phyloP scores from a whole-genome alignment of 2,797 vertebrate genomes.

The Antrozous pallidus region DNA sequence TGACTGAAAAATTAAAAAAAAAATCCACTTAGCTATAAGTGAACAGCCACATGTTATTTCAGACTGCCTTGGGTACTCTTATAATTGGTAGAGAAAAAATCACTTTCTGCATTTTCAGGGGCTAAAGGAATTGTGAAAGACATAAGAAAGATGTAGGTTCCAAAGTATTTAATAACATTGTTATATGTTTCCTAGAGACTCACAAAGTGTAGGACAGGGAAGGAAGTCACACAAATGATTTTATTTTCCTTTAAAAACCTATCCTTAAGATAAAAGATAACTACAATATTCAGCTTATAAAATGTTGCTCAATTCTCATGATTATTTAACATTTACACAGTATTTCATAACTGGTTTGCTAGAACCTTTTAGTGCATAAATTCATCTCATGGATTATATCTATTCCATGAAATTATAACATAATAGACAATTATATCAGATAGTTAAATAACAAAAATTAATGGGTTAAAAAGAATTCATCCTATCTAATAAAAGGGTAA shows the following conservation, averaged over 20 bases:
- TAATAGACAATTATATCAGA: constrained; percentile 14
- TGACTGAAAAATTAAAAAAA: neutral
- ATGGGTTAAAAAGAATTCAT: constrained; percentile 3
- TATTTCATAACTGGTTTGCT: neutral
- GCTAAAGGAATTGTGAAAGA: neutral
- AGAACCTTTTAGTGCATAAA: constrained; percentile 16
- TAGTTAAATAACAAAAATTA: constrained; percentile 45
- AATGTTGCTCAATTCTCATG: constrained; percentile 23
- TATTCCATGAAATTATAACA: constrained; percentile 5
- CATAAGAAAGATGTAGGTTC: neutral
- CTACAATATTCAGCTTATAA: constrained; percentile 3
- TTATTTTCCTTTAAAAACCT: constrained; percentile 10
- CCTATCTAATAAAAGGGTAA: no score
- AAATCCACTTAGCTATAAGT: neutral
- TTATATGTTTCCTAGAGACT: neutral
- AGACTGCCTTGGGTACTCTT: neutral
- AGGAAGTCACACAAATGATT: neutral
- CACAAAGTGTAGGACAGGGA: neutral
- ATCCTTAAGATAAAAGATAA: constrained; percentile 52
- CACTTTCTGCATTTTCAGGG: constrained; percentile 4
- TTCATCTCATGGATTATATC: neutral
- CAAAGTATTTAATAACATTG: constrained; percentile 24
- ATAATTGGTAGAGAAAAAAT: constrained; percentile 8
- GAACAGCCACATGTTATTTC: neutral
- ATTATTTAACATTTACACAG: neutral